Evolutionary conservation across 2,888 invertebrate species (phyloP), one percentile per base, ranked within the genome.

Genomic region (Drosophila siamana): DNA sequence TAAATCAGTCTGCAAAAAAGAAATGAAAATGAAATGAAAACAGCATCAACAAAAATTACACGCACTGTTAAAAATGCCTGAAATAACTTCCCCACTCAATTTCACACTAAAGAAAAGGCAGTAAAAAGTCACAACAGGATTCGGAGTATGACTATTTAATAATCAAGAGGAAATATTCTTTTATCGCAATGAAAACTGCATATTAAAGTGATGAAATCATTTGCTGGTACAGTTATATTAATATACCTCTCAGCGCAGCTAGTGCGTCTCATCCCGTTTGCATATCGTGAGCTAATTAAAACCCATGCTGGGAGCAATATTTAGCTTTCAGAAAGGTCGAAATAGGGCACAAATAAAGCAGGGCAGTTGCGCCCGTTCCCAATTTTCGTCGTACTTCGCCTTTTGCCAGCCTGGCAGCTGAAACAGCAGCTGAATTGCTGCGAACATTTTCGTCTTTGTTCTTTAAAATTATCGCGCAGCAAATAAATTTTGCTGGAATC

Each of bases 381-480:
- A 56, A 28, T 46, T 56, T 28, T 22, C n/a, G 33, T 22, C n/a
- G 33, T 41, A 15, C 16, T 44, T 55, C 28, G 56, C 61, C 56
- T 52, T 68, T 68, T 59, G 59, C 26, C 38, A 2, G 64, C 28
- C 30, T 5, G 68, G 30, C 46, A 24, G 24, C 24, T 24, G 24
- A 24, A 24, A n/a, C n/a, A n/a, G 26, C 46, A 38, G 52, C 50
- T 60, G 50, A 73, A 55, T 51, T 43, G 44, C 77, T 73, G 19
- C n/a, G 63, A 62, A 78, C 67, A 61, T 77, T 43, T 74, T 60
- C 61, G 68, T 77, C 78, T 80, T 79, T 79, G 78, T 80, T 79
- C 78, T 78, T 80, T 60, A 69, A 85, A 85, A 81, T 83, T 83
- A 84, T 83, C 83, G 83, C 83, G 70, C 43, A 71, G 85, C 71